Percentiles rank a stretch among this genome's conserved stretches.
These are phyloP conservation scores for Gorsachius magnificus DNA, from an alignment of 2,797 vertebrate genomes.

Conservation along the genomic window DNA sequence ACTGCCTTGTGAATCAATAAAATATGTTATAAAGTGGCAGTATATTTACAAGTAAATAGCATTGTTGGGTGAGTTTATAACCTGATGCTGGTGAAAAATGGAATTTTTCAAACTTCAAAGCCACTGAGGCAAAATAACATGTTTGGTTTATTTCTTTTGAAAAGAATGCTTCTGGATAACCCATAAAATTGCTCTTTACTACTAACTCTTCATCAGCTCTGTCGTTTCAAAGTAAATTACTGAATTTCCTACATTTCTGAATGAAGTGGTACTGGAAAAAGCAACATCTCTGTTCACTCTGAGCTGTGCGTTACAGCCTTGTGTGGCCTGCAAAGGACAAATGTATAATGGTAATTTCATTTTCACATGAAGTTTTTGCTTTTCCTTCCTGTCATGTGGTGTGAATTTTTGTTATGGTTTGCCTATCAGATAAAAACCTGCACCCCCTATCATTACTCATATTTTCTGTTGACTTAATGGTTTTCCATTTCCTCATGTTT, in stretches of 20 bases:
- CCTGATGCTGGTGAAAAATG: neutral
- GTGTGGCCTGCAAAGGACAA: neutral
- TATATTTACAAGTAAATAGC: conserved; percentile 13
- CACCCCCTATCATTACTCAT: fast-evolving
- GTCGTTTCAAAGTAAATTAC: neutral
- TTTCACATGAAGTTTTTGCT: neutral
- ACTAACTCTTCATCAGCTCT: neutral
- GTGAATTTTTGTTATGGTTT: neutral
- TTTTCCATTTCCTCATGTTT: neutral
- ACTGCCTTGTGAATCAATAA: neutral
- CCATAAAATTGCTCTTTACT: conserved; percentile 8
- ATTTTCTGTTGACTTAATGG: neutral
- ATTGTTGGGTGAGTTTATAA: conserved; percentile 7
- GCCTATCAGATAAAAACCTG: neutral
- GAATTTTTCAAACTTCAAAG: neutral
- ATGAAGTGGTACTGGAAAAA: neutral
- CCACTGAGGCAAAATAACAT: neutral
- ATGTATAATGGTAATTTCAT: neutral
- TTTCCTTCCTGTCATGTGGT: neutral
- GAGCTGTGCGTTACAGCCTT: neutral
- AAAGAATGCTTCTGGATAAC: neutral
- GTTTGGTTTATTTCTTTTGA: neutral
- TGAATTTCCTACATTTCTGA: neutral
- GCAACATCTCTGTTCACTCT: neutral
- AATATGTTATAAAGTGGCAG: neutral